Evolutionary conservation across 2,888 invertebrate species (phyloP), one percentile per base, ranked within the genome.

Genomic region (Nineta flava): DNA sequence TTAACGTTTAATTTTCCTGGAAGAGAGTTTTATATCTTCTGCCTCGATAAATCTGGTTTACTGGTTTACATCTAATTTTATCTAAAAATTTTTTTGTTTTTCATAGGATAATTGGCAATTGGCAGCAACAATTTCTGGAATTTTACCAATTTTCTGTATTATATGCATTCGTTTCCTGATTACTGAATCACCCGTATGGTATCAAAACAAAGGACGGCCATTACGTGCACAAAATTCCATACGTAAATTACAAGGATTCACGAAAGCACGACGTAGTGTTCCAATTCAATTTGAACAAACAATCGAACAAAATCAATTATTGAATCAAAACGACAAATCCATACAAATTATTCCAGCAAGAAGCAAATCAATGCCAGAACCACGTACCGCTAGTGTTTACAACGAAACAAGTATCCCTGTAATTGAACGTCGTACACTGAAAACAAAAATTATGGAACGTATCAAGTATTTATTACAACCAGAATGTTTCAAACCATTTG

Each of bases 121-220:
- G 21, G 62, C 70, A 32, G 66, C 70, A 2, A 54, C 68, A 9
- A 60, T 72, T 38, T 67, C 69, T 47, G 61, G 68, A 16, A 49
- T 64, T 0, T 63, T 73, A 41, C 72, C 75, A 1, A 55, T 68
- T 9, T 38, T 67, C 1, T 64, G 72, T 2, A 61, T 70, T 41
- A 53, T 67, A 1, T 54, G 70, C 43, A 62, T 67, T 3, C 55
- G 65, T 3, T 59, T 67, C 34, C 56, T 69, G 26, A 60, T 76
- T 16, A 72, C 75, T 1, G 76, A 76, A 60, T 73, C 74, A 13
- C 75, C 75, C 1, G 58, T 70, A 4, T 76, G 76, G 76, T 58
- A 75, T 13, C 61, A 70, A 1, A 64, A 68, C 26, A 66, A 65
- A 50, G 69, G 70, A 47, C 64, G 70, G 9, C 54, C 65, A 12